Base-by-base conservation (phyloP, 2,113 vertebrate species). In the Mohoua ochrocephala region DNA sequence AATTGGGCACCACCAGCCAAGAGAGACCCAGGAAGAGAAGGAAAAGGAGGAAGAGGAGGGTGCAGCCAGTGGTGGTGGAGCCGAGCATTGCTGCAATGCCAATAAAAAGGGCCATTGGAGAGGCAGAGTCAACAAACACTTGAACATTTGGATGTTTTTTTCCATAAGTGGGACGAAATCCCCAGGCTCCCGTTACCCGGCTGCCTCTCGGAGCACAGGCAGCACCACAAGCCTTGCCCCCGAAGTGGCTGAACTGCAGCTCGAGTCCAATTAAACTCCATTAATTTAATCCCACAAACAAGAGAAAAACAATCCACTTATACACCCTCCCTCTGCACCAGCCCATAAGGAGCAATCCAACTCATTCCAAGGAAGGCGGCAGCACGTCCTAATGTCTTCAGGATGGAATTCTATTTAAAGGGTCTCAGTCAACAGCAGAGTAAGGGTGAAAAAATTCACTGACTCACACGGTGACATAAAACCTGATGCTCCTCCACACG, bases 371-470 rank as follows among this genome's bases (percentile, higher is more conserved):
- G 82, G 91, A 80, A 93, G 79, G 89, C 1, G 1, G 39, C 2
- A 24, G 78, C 45, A 15, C 1, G 37, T 54, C 59, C 87, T 88
- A 4, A 89, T 63, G 84, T 50, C 87, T 91, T 80, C 64, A 92
- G 70, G 60, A 86, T 53, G 78, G 17, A 90, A 75, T 20, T 70
- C 96, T 97, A 95, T 96, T 96, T 97, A 96, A 95, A 96, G 91
- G 88, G 82, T 63, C 82, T 83, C 71, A 30, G 96, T 95, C 96
- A 96, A 84, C 88, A 93, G 87, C 65, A 49, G 76, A 89, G 92
- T 96, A 96, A 96, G 92, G 95, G 81, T 20, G 47, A 96, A 97
- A 96, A 78, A 96, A 96, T 96, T 6, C 93, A 49, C 85, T 95
- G 96, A 97, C 92, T 95, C 96, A 95, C 18, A 0, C 20, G 2